phyloP scores from a whole-genome alignment of 2,113 vertebrate species.

The Aleadryas rufinucha region DNA sequence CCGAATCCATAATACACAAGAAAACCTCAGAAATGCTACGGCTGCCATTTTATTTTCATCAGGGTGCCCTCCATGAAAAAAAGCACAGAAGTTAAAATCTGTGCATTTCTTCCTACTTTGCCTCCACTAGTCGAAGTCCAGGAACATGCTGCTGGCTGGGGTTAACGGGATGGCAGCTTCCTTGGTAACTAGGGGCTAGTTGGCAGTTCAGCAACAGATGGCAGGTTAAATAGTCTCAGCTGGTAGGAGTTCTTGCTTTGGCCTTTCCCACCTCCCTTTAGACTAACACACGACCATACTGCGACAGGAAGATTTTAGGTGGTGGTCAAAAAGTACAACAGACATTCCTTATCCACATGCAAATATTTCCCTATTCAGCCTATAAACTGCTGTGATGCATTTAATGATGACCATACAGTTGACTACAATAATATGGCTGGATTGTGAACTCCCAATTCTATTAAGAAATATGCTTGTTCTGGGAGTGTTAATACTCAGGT shows the following conservation, averaged over 20 bases:
- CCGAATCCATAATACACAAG: neutral
- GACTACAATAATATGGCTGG: neutral
- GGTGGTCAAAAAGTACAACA: neutral
- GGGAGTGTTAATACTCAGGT: neutral
- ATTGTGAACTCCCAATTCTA: neutral
- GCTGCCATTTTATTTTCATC: neutral
- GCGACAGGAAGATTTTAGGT: neutral
- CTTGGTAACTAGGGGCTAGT: neutral
- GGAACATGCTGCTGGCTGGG: neutral
- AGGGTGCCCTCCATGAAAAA: neutral
- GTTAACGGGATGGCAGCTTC: slow-evolving; percentile 9
- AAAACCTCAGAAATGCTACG: neutral
- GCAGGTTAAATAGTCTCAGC: slow-evolving; percentile 57
- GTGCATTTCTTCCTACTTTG: neutral
- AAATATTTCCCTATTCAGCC: neutral
- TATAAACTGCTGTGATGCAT: neutral
- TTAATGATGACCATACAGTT: neutral
- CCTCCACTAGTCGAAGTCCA: neutral
- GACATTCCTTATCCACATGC: neutral
- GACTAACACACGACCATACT: neutral
- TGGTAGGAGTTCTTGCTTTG: slow-evolving; percentile 27
- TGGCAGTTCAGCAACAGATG: slow-evolving; percentile 22
- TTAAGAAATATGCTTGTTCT: neutral
- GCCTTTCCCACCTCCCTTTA: slow-evolving; percentile 26
- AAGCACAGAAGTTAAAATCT: neutral